Evolutionary conservation across 2,797 vertebrate genomes (phyloP).

Genomic region (Galaxias olidus): DNA sequence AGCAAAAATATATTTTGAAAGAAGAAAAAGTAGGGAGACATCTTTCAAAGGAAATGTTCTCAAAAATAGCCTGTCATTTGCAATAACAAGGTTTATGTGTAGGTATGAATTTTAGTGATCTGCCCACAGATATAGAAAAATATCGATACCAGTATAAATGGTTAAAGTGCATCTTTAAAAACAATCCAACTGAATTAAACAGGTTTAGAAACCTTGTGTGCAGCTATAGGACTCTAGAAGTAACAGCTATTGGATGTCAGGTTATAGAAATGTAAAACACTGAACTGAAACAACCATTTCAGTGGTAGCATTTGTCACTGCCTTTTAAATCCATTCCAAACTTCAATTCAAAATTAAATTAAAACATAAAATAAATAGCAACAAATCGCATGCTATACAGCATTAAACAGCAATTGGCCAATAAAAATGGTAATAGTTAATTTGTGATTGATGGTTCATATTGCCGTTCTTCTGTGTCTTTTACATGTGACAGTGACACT

Average conservation of each 20-base stretch:
- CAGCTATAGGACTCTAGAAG: too few species aligned
- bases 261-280: too few species aligned
- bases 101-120: conserved; percentile 35
- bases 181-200: conserved; percentile 29
- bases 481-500: conserved; percentile 19
- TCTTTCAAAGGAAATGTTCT: conserved; percentile 32
- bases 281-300: too few species aligned
- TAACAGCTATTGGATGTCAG: too few species aligned
- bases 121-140: conserved; percentile 31
- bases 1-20: conserved; percentile 61
- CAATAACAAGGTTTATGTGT: conserved; percentile 39
- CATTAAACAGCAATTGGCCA: not conserved
- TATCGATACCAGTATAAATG: conserved; percentile 18
- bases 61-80: conserved; percentile 23
- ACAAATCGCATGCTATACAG: not conserved
- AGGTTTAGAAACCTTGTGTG: too few species aligned
- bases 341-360: not conserved
- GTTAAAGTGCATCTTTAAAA: conserved; percentile 35
- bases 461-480: not conserved
- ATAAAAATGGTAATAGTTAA: conserved; percentile 5
- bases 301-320: too few species aligned
- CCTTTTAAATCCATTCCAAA: too few species aligned
- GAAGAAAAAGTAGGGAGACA: conserved; percentile 48
- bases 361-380: not conserved
- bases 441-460: conserved; percentile 10